Evolutionary conservation across 2,888 invertebrate genomes (phyloP).

Genomic region (Leistus spinibarbis): DNA sequence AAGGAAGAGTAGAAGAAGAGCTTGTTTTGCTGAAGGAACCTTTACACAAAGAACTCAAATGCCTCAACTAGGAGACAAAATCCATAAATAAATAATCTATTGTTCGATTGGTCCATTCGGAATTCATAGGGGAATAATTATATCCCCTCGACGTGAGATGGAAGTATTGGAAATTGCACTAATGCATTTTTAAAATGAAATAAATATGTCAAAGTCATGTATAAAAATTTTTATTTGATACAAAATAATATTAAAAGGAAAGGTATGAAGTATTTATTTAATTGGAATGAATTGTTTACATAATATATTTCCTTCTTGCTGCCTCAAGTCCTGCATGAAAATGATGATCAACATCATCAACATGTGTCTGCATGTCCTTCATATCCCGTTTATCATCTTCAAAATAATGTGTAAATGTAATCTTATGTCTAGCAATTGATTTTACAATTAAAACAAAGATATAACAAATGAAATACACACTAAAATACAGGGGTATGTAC

Average conservation of each 20-base stretch:
- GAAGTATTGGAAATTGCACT: too few relatives aligned
- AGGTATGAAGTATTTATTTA: neutral
- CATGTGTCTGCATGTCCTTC: constrained; percentile 43
- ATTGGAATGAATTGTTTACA: constrained; percentile 2
- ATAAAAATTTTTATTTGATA: neutral
- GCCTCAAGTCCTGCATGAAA: constrained; percentile 45
- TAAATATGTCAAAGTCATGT: neutral
- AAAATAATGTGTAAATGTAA: constrained; percentile 65
- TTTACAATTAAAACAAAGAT: constrained; percentile 74
- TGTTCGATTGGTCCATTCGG: too few relatives aligned
- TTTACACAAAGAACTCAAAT: too few relatives aligned
- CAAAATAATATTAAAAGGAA: neutral
- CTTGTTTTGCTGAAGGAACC: too few relatives aligned
- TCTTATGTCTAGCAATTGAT: constrained; percentile 75
- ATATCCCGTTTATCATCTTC: constrained; percentile 42
- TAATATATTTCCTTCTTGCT: constrained; percentile 45
- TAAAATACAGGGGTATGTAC: constrained; percentile 77
- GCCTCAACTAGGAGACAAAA: too few relatives aligned
- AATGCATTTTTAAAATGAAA: neutral
- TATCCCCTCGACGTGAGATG: too few relatives aligned
- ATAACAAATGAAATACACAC: constrained; percentile 73
- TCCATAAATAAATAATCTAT: too few relatives aligned
- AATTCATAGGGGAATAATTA: too few relatives aligned
- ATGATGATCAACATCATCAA: constrained; percentile 47
- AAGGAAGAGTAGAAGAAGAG: too few relatives aligned